Evolutionary conservation across 1,140 invertebrate species (phyloP).

Genomic region (Brachionus koreanus): DNA sequence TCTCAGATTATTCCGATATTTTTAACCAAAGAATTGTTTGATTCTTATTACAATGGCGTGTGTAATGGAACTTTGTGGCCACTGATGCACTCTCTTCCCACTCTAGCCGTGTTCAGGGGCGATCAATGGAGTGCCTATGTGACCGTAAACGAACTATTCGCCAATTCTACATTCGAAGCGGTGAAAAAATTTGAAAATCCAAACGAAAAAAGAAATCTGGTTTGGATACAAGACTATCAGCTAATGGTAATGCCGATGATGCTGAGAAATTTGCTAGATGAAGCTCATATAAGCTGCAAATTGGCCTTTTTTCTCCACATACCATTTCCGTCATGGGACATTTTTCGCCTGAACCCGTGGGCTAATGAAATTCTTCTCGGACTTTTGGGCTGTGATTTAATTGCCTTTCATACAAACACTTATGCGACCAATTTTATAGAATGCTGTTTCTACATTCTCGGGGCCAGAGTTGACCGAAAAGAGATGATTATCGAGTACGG

Average conservation of each 20-base stretch:
- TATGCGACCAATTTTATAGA: conserved; percentile 87
- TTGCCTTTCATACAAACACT: conserved; percentile 84
- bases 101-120: conserved; percentile 69
- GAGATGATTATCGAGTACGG: conserved; percentile 80
- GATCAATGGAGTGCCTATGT: conserved; percentile 76
- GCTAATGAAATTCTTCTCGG: conserved; percentile 83
- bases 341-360: conserved; percentile 81
- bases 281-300: conserved; percentile 72
- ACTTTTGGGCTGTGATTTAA: conserved; percentile 73
- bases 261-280: conserved; percentile 75
- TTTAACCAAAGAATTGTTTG: conserved; percentile 69
- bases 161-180: conserved; percentile 67
- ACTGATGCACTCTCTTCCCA: conserved; percentile 83
- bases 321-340: conserved; percentile 86
- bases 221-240: conserved; percentile 89
- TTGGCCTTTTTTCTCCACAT: conserved; percentile 86
- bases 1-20: conserved; percentile 73
- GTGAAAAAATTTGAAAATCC: conserved; percentile 58
- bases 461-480: conserved; percentile 79
- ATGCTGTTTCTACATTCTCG: conserved; percentile 78
- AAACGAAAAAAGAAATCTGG: conserved; percentile 66
- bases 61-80: conserved; percentile 88
- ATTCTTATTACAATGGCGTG: conserved; percentile 83
- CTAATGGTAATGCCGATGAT: conserved; percentile 80
- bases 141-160: conserved; percentile 75